A percentile compares a stretch with the other conserved stretches of the same genome.
phyloP scores from a whole-genome alignment of 2,113 vertebrate genomes.

The Mesitornis unicolor region DNA sequence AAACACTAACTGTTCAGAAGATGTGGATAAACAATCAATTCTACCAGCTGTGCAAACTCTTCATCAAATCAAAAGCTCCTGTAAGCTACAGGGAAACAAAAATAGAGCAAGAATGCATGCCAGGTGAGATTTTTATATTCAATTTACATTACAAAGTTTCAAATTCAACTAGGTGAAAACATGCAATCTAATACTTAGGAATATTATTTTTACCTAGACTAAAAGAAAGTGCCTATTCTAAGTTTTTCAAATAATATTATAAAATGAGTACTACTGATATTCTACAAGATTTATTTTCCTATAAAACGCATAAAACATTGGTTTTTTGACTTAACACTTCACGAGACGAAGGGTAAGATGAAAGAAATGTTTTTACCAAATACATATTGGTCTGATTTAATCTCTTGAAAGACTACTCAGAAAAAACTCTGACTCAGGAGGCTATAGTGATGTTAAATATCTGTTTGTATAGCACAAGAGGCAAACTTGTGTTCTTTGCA shows the following conservation, averaged over 20 bases:
- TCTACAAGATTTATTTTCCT: not conserved
- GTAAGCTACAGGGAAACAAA: not conserved
- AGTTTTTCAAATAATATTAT: not conserved
- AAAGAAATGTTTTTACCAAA: not conserved
- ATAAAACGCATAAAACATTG: not conserved
- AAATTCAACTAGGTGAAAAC: not conserved
- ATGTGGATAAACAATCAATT: not conserved
- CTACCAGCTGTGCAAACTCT: not conserved
- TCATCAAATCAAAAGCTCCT: not conserved
- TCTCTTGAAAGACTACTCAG: not conserved
- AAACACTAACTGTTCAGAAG: not conserved
- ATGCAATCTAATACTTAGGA: not conserved
- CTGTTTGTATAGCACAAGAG: not conserved
- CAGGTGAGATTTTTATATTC: not conserved
- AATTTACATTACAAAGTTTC: not conserved
- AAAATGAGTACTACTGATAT: not conserved
- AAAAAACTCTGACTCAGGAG: not conserved
- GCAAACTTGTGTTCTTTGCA: not conserved
- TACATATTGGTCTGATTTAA: not conserved
- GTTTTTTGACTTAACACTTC: not conserved
- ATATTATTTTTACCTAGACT: not conserved
- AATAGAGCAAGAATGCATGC: rapidly evolving
- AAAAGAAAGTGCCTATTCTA: not conserved
- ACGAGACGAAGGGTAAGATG: not conserved
- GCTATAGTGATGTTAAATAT: not conserved